These are phyloP conservation scores for Argya squamiceps DNA, from an alignment of 2,797 vertebrate genomes.

Conservation along the genomic window DNA sequence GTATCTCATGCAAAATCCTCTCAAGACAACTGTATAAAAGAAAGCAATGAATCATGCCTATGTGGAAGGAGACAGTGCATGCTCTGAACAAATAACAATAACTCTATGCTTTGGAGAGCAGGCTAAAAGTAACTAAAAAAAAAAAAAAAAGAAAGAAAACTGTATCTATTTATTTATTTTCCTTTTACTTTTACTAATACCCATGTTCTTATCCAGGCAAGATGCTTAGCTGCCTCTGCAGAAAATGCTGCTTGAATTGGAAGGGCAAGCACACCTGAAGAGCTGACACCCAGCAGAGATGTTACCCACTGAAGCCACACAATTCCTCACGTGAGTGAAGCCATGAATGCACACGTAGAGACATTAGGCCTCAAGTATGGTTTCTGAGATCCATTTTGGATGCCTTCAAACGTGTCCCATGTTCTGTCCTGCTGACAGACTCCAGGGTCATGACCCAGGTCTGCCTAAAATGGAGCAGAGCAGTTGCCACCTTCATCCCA, in stretches of 20 bases:
- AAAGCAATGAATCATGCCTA: conserved; percentile 54
- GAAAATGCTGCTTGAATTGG: not conserved
- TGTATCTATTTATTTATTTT: not conserved
- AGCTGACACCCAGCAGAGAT: not conserved
- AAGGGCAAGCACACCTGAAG: not conserved
- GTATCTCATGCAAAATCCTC: conserved; percentile 34
- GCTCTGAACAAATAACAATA: conserved; percentile 45
- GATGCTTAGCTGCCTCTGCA: not conserved
- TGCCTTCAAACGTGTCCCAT: rapidly evolving
- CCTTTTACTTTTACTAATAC: not conserved
- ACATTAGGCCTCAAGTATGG: rapidly evolving
- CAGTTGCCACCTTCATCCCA: not conserved
- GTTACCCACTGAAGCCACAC: not conserved
- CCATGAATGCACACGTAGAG: rapidly evolving
- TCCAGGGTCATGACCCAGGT: not conserved
- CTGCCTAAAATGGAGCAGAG: not conserved
- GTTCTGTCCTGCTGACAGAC: not conserved
- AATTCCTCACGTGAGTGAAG: rapidly evolving
- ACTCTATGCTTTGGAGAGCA: conserved; percentile 21
- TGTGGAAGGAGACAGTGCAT: conserved; percentile 10
- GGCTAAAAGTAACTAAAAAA: conserved; percentile 47
- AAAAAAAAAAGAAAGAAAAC: not conserved
- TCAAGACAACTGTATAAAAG: conserved; percentile 47
- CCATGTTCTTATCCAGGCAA: not conserved
- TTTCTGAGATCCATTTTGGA: not conserved